A percentile compares a stretch with the other conserved stretches of the same genome.
Evolutionary conservation across 2,113 vertebrate genomes (phyloP).

Genomic region (Tursiops truncatus): DNA sequence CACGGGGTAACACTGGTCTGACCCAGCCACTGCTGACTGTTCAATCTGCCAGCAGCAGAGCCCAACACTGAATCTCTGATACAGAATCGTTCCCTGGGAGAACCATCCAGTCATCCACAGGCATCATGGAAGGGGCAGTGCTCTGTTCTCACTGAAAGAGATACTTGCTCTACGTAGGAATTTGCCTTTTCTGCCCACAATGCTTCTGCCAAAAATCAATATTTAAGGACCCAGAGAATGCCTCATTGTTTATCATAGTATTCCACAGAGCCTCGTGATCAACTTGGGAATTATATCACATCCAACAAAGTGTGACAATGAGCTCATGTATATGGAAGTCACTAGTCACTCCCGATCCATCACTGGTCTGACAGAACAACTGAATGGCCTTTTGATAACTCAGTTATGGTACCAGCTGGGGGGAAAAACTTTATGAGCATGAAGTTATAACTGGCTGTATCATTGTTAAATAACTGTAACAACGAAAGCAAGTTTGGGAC

Average conservation of each 20-base stretch:
- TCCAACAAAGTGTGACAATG: neutral
- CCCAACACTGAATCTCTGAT: too few relatives aligned
- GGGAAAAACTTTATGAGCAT: neutral
- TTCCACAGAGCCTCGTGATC: neutral
- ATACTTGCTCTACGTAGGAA: neutral
- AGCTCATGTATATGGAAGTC: neutral
- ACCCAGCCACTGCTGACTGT: neutral
- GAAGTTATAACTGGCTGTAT: neutral
- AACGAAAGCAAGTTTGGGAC: neutral
- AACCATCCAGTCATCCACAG: neutral
- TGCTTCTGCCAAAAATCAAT: neutral
- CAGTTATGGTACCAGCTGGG: neutral
- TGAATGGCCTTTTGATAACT: neutral
- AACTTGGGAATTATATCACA: neutral
- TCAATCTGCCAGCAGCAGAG: neutral
- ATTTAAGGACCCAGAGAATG: neutral
- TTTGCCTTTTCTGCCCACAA: neutral
- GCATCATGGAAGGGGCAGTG: neutral
- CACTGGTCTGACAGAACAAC: neutral
- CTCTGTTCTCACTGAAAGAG: neutral
- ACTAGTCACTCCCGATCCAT: neutral
- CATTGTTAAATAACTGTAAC: neutral
- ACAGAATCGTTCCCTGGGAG: neutral
- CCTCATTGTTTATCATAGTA: neutral
- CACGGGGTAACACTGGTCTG: neutral